These are phyloP conservation scores for Caenorhabditis briggsae DNA, from an alignment of 1,140 invertebrate species.

Conservation along the genomic window DNA sequence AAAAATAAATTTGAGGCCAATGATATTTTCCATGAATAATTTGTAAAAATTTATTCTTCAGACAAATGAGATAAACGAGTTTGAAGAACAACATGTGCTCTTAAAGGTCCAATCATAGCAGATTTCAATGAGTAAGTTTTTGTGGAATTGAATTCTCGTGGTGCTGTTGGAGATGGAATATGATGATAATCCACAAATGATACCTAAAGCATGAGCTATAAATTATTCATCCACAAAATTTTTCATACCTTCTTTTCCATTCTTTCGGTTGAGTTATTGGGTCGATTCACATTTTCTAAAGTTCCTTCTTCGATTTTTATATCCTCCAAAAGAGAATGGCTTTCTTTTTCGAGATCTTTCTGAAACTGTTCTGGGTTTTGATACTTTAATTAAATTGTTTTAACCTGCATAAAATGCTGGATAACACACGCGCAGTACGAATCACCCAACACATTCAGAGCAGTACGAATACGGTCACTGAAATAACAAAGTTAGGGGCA, in stretches of 20 bases:
- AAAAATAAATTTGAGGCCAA: slow-evolving; percentile 91
- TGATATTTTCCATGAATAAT: background rate
- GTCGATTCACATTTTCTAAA: background rate
- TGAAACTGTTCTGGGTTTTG: background rate
- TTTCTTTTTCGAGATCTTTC: slow-evolving; percentile 3
- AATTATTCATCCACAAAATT: too few species aligned
- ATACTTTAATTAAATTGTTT: background rate
- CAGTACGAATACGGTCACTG: slow-evolving; percentile 94
- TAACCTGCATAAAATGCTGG: slow-evolving; percentile 79
- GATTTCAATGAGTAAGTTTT: slow-evolving; percentile 43
- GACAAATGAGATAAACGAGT: slow-evolving; percentile 30
- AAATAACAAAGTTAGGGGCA: slow-evolving; percentile 64
- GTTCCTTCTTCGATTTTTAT: background rate
- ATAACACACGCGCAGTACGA: slow-evolving; percentile 92
- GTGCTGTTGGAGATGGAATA: slow-evolving; percentile 14
- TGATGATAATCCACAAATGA: slow-evolving; percentile 50
- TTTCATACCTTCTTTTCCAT: background rate
- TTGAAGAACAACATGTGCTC: slow-evolving; percentile 44
- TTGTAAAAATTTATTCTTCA: background rate
- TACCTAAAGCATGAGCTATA: background rate
- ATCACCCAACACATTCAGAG: slow-evolving; percentile 95
- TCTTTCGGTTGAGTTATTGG: background rate
- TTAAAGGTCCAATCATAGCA: slow-evolving; percentile 37
- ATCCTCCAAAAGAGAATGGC: background rate
- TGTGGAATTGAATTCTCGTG: slow-evolving; percentile 35